Evolutionary conservation across 35 echinoderm and acorn worm genomes (phyloP), one percentile per base, ranked within the genome.

Genomic region (Heliocidaris erythrogramma): DNA sequence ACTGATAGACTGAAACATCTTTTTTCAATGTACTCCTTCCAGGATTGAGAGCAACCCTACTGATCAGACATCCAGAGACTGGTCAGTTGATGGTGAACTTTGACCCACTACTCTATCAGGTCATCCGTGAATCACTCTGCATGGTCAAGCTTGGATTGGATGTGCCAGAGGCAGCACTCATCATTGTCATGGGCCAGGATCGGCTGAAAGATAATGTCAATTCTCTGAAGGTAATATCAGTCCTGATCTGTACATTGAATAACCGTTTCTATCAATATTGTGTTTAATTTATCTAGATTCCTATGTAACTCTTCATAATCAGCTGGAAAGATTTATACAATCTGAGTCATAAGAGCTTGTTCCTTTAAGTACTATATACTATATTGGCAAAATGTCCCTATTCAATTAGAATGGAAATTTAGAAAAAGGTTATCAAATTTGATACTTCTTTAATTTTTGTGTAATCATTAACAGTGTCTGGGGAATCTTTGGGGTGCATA

Each of bases 91-190:
- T 99, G 59, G 96, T 99, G 84, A 99, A 97, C 93, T 97, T 99
- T 96, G 98, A 99, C 93, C 98, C 98, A 5, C 32, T 99, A 47
- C 94, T 99, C 27, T 96, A 94, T 42, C 98, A 99, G 95, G 96
- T 99, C 47, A 99, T 99, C 49, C 91, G 98, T 14, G 98, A 99
- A 85, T 95, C 98, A 30, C 95, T 96, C 86, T 99, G 98, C 49
- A 97, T 99, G 98, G 59, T 65, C 32, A 99, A 99, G 86, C 96
- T 97, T 30, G 98, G 95, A 14, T 78, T 99, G 59, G 98, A 99
- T n/a, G 96, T 99, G 29, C 98, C 98, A 88, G 95, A 97, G 50
- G 95, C 98, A 30, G 98, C 98, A 89, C 93, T 95, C 49, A 90
- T 99, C 18, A 96, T 99, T 60, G 96, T 95, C 53, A 88, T 99